Percentiles rank a stretch among this genome's conserved stretches.
These are phyloP conservation scores for Catharus minimus DNA, from an alignment of 2,113 vertebrate genomes.

Conservation along the genomic window DNA sequence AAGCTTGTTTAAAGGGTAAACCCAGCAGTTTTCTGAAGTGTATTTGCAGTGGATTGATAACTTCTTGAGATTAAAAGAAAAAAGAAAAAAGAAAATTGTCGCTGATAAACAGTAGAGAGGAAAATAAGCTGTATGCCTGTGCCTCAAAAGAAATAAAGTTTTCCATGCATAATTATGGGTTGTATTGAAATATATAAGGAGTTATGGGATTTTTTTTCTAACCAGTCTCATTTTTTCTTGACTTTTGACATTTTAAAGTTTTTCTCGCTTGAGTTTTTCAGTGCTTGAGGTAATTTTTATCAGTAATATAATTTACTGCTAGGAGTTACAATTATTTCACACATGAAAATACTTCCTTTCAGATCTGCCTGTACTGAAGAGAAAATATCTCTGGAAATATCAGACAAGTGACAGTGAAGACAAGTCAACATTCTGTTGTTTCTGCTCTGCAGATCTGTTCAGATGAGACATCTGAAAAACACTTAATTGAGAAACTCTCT, in stretches of 20 bases:
- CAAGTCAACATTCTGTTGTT: background rate
- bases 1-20: background rate
- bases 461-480: background rate
- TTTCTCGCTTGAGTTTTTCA: background rate
- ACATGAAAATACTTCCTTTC: background rate
- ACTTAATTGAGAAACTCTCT: background rate
- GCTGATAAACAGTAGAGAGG: background rate
- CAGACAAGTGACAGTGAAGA: background rate
- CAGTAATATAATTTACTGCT: background rate
- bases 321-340: background rate
- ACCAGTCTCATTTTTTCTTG: background rate
- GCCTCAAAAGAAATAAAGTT: background rate
- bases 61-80: background rate
- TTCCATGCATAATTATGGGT: background rate
- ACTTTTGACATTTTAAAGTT: background rate
- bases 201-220: background rate
- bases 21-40: background rate
- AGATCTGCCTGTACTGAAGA: background rate
- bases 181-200: background rate
- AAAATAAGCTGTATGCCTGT: background rate
- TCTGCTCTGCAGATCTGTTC: background rate
- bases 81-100: background rate
- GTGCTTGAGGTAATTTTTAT: background rate
- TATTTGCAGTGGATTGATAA: background rate
- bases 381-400: background rate